These are phyloP conservation scores for Synaphobranchus kaupii DNA, from an alignment of 2,797 vertebrate species.

Conservation along the genomic window DNA sequence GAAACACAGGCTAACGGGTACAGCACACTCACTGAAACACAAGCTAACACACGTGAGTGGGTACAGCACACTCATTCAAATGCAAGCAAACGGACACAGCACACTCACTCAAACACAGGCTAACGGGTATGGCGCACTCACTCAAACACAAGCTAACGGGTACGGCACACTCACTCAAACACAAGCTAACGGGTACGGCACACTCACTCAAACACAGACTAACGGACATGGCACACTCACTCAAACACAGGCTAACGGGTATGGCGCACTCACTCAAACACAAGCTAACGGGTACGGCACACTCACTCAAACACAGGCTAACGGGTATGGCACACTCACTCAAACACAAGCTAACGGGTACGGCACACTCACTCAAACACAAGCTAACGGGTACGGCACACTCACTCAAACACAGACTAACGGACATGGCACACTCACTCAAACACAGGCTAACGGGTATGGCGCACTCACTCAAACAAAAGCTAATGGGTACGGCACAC, in stretches of 20 bases:
- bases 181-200: neutral
- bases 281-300: slow-evolving; percentile 48
- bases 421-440: neutral
- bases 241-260: neutral
- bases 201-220: neutral
- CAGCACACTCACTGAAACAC: too few relatives aligned
- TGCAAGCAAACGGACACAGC: too few relatives aligned
- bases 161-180: neutral
- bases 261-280: slow-evolving; percentile 77
- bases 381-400: neutral
- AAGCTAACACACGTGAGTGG: too few relatives aligned
- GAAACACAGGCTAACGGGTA: too few relatives aligned
- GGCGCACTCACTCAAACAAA: neutral
- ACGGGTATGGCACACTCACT: neutral
- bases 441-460: neutral
- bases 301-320: neutral
- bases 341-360: neutral
- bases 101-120: neutral
- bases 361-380: neutral
- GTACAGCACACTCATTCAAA: too few relatives aligned
- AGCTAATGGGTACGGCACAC: neutral
- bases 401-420: slow-evolving; percentile 81
- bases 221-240: neutral
- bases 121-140: too few relatives aligned
- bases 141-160: neutral